Percentiles rank a stretch among this genome's conserved stretches.
Conservation (phyloP, 2,113 vertebrate genomes). For the Halichoerus grypus region DNA sequence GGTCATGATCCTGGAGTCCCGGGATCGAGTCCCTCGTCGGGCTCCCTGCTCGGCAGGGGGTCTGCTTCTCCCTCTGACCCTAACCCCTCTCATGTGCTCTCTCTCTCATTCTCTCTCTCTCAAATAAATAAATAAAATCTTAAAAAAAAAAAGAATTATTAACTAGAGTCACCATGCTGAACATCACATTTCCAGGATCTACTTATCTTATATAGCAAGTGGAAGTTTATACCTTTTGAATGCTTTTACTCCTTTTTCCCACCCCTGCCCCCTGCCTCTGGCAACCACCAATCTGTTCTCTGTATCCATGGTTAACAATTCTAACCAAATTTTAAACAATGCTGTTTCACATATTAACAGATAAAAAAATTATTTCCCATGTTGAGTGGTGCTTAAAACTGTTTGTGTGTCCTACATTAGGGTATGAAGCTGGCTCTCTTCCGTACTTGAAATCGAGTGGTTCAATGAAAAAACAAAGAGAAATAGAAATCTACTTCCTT, state of each 20-base stretch:
- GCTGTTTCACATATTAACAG: background rate
- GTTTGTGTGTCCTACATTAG: background rate
- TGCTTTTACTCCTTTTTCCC: background rate
- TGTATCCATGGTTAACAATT: background rate
- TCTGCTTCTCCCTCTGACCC: too few species aligned
- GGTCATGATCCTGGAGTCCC: too few species aligned
- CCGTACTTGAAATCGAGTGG: background rate
- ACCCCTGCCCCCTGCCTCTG: background rate
- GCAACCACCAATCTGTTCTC: background rate
- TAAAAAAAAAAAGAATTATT: background rate
- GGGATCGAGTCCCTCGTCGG: too few species aligned
- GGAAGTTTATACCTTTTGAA: background rate
- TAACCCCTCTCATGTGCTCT: too few species aligned
- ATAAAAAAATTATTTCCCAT: background rate
- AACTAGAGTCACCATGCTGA: background rate
- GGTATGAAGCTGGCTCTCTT: background rate
- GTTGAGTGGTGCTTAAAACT: background rate
- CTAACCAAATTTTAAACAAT: slow-evolving; percentile 9
- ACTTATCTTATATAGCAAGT: background rate
- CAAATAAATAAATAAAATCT: too few species aligned
- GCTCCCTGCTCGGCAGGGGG: too few species aligned
- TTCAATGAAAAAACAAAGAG: background rate
- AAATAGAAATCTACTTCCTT: background rate
- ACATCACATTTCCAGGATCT: background rate
- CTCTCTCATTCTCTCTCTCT: too few species aligned